Percentiles rank a stretch among this genome's conserved stretches.
Evolutionary conservation across 1,140 invertebrate species (phyloP).

Genomic region (Psilanteris sp.): DNA sequence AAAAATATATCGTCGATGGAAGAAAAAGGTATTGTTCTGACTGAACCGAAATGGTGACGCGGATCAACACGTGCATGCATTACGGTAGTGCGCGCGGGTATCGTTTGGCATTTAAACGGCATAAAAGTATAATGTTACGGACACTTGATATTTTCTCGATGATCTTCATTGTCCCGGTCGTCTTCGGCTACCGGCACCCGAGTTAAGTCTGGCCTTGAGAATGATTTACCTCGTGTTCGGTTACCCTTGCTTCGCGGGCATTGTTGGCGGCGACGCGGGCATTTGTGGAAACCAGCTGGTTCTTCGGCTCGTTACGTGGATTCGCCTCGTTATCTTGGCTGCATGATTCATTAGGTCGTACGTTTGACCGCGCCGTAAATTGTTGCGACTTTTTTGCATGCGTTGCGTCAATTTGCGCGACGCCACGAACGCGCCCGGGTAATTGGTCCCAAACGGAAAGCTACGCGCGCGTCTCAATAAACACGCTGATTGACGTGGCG

Average conservation of each 20-base stretch:
- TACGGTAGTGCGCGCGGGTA: constrained; percentile 12
- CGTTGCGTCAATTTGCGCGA: constrained; percentile 9
- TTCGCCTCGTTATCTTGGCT: constrained; percentile 38
- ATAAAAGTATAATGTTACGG: constrained; percentile 78
- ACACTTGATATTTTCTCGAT: constrained; percentile 78
- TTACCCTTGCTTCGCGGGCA: constrained; percentile 65
- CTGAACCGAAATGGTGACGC: neutral
- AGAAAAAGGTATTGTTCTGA: neutral
- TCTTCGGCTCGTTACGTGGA: constrained; percentile 12
- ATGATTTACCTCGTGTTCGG: constrained; percentile 74
- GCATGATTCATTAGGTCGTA: constrained; percentile 50
- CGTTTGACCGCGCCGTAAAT: constrained; percentile 18
- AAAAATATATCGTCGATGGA: constrained; percentile 3
- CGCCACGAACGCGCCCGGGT: neutral
- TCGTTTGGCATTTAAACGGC: constrained; percentile 72
- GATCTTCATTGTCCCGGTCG: constrained; percentile 74
- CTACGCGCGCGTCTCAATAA: constrained; percentile 16
- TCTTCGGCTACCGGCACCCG: constrained; percentile 69
- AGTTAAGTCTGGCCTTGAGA: constrained; percentile 49
- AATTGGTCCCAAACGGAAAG: constrained; percentile 11
- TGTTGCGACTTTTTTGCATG: constrained; percentile 8
- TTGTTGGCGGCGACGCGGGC: constrained; percentile 40
- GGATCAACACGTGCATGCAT: constrained; percentile 19
- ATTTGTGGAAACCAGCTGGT: constrained; percentile 56
- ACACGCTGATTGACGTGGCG: constrained; percentile 41